Percentiles rank a stretch among this genome's conserved stretches.
phyloP scores from a whole-genome alignment of 2,888 invertebrate species.

The Himalopsyche japonica region DNA sequence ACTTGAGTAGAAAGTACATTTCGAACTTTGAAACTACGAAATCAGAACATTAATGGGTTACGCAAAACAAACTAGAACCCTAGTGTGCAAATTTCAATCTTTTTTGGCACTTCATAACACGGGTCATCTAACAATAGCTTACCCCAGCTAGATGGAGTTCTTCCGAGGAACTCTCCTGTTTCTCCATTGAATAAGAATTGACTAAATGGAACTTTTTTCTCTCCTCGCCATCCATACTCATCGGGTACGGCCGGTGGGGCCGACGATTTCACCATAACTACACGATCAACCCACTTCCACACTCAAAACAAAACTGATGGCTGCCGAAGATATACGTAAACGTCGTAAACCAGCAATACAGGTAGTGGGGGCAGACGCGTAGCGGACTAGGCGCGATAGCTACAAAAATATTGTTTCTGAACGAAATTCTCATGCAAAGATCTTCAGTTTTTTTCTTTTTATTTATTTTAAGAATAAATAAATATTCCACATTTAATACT shows the following conservation, averaged over 20 bases:
- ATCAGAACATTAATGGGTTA: background rate
- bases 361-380: background rate
- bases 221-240: conserved; percentile 42
- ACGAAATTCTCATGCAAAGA: background rate
- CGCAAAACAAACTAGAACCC: background rate
- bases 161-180: conserved; percentile 57
- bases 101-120: background rate
- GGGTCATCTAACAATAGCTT: conserved; percentile 44
- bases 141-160: conserved; percentile 62
- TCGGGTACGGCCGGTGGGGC: conserved; percentile 36
- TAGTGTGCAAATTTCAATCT: background rate
- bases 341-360: background rate
- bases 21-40: background rate
- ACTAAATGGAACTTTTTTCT: conserved; percentile 46
- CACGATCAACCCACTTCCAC: conserved; percentile 6
- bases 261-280: conserved; percentile 22
- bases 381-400: background rate
- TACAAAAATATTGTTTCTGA: background rate
- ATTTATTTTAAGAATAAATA: no score
- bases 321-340: conserved; percentile 14
- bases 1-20: background rate
- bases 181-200: conserved; percentile 54
- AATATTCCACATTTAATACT: no score
- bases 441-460: no score
- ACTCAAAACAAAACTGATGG: conserved; percentile 25